phyloP scores from a whole-genome alignment of 1,140 invertebrate species.

The Bombus polaris region DNA sequence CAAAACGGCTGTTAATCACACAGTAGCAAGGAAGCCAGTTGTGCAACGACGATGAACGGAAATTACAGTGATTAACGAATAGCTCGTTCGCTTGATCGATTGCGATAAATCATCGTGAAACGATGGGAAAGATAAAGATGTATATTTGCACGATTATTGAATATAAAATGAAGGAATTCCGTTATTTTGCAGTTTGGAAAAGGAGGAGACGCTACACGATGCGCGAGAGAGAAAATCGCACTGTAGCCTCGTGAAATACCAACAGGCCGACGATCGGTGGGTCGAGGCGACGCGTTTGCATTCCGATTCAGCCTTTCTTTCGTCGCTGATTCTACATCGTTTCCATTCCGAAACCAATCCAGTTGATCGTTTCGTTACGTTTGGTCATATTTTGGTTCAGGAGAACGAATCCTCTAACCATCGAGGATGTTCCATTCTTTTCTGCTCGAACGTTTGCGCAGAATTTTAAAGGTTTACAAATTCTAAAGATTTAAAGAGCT shows the following conservation, averaged over 20 bases:
- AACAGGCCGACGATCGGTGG: slow-evolving; percentile 47
- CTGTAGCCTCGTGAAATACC: slow-evolving; percentile 68
- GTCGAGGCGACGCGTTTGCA: slow-evolving; percentile 63
- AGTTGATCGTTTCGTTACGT: background rate
- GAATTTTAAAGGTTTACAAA: background rate
- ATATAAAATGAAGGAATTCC: background rate
- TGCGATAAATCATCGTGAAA: background rate
- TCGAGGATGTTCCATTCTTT: too few species aligned
- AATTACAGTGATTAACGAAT: slow-evolving; percentile 21
- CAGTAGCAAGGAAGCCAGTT: slow-evolving; percentile 16
- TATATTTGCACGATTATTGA: background rate
- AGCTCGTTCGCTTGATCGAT: background rate
- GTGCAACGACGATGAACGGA: slow-evolving; percentile 3
- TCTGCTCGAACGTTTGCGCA: too few species aligned
- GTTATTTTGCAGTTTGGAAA: slow-evolving; percentile 29
- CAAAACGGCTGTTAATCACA: slow-evolving; percentile 31
- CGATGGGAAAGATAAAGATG: too few species aligned
- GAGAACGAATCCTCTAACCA: background rate
- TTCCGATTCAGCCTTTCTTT: slow-evolving; percentile 69
- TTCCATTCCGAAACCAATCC: slow-evolving; percentile 27
- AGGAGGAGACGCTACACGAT: slow-evolving; percentile 1
- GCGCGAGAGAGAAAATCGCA: slow-evolving; percentile 34
- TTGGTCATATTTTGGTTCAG: background rate
- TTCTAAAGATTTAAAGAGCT: background rate
- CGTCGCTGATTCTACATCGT: slow-evolving; percentile 18